These are phyloP conservation scores for Tipula unca DNA, from an alignment of 2,888 invertebrate genomes.

Conservation along the genomic window DNA sequence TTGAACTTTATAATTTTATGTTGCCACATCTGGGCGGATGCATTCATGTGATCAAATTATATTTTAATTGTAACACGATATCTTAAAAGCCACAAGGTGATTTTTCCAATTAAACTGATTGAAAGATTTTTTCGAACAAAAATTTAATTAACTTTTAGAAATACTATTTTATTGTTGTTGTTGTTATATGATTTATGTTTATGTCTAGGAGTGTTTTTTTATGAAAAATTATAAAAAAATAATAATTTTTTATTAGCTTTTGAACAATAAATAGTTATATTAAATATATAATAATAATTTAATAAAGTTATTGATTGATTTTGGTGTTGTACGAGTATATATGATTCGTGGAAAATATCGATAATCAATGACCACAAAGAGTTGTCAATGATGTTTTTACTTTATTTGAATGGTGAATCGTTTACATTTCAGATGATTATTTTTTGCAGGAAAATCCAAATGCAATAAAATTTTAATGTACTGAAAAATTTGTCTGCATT, in stretches of 20 bases:
- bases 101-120: neutral
- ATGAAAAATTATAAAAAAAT: neutral
- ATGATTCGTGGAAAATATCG: neutral
- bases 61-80: slow-evolving; percentile 8
- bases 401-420: neutral
- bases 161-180: neutral
- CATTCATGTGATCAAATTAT: neutral
- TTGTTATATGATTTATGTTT: neutral
- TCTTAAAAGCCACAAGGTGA: neutral
- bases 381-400: neutral
- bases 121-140: neutral
- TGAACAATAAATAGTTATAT: neutral
- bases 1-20: neutral
- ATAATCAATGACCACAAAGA: neutral
- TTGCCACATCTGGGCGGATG: neutral
- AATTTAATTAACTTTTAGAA: neutral
- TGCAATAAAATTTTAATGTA: too few relatives aligned
- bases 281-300: neutral
- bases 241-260: neutral
- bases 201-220: neutral
- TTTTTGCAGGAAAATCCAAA: neutral
- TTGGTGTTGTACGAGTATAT: neutral
- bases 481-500: too few relatives aligned
- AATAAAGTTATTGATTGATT: neutral
- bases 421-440: neutral